Evolutionary conservation across 2,113 vertebrate genomes (phyloP).

Genomic region (Dicaeum eximium): DNA sequence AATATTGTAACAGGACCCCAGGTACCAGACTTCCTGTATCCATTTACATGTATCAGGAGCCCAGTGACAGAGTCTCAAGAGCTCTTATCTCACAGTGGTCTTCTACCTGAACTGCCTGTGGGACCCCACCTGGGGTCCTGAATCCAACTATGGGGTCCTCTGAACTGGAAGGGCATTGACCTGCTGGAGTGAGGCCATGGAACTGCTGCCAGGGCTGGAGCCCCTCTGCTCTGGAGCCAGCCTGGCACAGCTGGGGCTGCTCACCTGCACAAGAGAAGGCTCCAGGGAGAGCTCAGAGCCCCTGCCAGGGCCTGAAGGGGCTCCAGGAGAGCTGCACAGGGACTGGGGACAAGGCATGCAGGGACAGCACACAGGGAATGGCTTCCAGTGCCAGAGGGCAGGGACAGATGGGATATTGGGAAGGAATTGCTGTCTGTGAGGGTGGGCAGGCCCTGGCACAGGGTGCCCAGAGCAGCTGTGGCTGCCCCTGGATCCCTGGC

Average conservation of each 20-base stretch:
- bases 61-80: not conserved
- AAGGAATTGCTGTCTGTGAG: not conserved
- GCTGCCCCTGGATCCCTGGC: not conserved
- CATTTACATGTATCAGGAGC: not conserved
- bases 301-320: not conserved
- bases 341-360: not conserved
- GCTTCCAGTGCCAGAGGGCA: not conserved
- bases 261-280: not conserved
- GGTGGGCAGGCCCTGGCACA: not conserved
- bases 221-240: not conserved
- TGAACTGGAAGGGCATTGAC: fast-evolving
- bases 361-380: not conserved
- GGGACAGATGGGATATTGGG: fast-evolving
- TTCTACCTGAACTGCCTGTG: not conserved
- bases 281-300: not conserved
- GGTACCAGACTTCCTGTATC: not conserved
- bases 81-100: not conserved
- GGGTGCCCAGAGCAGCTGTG: not conserved
- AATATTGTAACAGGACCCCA: not conserved
- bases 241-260: not conserved
- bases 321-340: not conserved
- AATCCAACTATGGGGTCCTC: not conserved
- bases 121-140: not conserved
- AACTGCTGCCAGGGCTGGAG: fast-evolving
- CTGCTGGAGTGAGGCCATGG: fast-evolving